Evolutionary conservation across 2,797 vertebrate species (phyloP).

Genomic region (Pantherophis vulpinus): DNA sequence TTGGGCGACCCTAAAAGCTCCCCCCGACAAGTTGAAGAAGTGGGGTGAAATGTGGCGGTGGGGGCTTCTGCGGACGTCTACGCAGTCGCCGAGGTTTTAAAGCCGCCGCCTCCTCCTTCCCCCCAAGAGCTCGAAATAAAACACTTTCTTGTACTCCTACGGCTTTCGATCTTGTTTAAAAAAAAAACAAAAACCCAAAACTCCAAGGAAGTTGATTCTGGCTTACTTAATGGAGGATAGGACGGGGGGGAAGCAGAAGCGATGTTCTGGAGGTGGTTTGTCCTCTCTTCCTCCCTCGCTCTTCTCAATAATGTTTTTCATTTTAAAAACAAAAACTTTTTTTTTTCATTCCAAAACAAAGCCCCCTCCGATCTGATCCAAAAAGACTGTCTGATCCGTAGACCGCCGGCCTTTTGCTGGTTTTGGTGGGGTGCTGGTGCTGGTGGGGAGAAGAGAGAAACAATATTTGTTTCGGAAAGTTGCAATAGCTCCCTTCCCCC

Average conservation of each 20-base stretch:
- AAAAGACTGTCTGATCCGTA: neutral
- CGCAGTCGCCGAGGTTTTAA: neutral
- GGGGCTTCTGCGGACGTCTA: too few species aligned
- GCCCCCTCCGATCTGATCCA: neutral
- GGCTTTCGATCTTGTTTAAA: neutral
- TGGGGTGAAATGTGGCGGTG: neutral
- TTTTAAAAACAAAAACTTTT: neutral
- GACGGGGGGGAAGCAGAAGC: neutral
- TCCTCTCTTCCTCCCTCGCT: neutral
- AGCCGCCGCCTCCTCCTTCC: too few species aligned
- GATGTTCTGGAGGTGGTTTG: neutral
- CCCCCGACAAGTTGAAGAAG: neutral
- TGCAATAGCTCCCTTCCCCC: neutral
- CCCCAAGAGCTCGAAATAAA: neutral
- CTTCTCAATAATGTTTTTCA: neutral
- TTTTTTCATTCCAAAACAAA: neutral
- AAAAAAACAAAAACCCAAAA: neutral
- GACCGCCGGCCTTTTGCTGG: neutral
- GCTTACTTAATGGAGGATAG: neutral
- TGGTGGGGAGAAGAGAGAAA: neutral
- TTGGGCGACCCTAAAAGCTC: neutral
- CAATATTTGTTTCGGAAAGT: slow-evolving; percentile 23
- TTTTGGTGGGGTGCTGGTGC: neutral
- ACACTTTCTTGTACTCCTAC: neutral
- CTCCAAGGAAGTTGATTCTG: neutral